Conservation (phyloP, 2,797 vertebrate genomes). For the Hyperoplus lanceolatus region DNA sequence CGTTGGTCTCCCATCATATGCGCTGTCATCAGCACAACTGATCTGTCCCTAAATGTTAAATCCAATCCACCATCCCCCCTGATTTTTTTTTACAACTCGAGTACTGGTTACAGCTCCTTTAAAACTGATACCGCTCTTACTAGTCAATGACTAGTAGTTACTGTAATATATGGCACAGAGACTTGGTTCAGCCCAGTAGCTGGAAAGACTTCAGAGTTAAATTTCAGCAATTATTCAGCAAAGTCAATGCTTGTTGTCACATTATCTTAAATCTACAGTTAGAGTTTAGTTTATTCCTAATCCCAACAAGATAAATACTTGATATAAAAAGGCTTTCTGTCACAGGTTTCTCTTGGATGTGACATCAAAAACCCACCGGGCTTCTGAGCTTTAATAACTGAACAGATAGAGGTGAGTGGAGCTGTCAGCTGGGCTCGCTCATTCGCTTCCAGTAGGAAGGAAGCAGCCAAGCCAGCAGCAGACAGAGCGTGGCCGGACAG, state of each 20-base stretch:
- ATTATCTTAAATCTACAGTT: background rate
- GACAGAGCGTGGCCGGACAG: slow-evolving; percentile 87
- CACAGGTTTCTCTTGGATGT: slow-evolving; percentile 76
- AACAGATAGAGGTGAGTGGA: slow-evolving; percentile 81
- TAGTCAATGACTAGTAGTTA: background rate
- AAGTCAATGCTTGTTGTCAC: background rate
- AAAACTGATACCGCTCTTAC: background rate
- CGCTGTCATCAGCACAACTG: too few relatives aligned
- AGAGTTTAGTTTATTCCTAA: background rate
- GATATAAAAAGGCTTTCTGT: slow-evolving; percentile 63
- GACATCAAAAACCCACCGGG: slow-evolving; percentile 84
- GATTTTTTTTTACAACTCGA: too few relatives aligned
- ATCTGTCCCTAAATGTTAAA: too few relatives aligned
- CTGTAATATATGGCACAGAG: background rate
- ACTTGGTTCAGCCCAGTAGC: background rate
- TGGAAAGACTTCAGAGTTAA: background rate
- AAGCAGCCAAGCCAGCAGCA: slow-evolving; percentile 84
- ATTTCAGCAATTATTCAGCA: background rate
- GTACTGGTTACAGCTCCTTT: slow-evolving; percentile 10
- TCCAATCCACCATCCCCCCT: too few relatives aligned
- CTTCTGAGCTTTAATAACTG: slow-evolving; percentile 87
- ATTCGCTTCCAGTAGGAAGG: slow-evolving; percentile 81
- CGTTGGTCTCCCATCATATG: too few relatives aligned
- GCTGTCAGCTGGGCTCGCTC: slow-evolving; percentile 77
- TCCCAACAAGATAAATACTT: slow-evolving; percentile 10